These are phyloP conservation scores for Myanophis thanlyinensis DNA, from an alignment of 2,113 vertebrate genomes.

Conservation along the genomic window DNA sequence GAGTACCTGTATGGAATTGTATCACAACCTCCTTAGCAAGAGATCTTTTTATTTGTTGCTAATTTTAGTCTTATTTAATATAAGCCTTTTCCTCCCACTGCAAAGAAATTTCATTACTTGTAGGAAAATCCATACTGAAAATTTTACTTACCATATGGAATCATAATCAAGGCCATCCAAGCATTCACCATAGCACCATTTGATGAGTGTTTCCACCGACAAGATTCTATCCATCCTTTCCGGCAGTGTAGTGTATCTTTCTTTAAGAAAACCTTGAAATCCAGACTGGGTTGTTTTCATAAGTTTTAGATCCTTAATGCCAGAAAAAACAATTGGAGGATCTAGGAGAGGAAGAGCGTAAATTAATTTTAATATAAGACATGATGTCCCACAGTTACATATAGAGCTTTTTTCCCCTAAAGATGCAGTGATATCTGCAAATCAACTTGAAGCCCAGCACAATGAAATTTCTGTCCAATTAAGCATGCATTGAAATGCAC, in stretches of 20 bases:
- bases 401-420: not conserved
- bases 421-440: not conserved
- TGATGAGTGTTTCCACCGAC: constrained; percentile 84
- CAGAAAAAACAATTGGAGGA: constrained; percentile 80
- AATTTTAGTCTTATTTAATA: not conserved
- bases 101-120: not conserved
- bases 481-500: no score
- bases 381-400: not conserved
- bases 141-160: constrained; percentile 76
- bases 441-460: not conserved
- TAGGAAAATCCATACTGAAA: not conserved
- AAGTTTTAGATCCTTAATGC: constrained; percentile 87
- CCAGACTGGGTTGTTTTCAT: constrained; percentile 95
- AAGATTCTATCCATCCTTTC: constrained; percentile 87
- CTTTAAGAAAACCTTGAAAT: constrained; percentile 86
- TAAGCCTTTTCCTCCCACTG: not conserved
- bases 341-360: constrained; percentile 60
- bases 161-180: constrained; percentile 71
- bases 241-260: constrained; percentile 87
- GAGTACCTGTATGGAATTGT: not conserved
- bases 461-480: not conserved
- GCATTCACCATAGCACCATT: constrained; percentile 82
- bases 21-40: no score
- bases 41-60: not conserved
- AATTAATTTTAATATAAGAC: not conserved